Evolutionary conservation across 2,113 vertebrate genomes (phyloP).

Genomic region (Sminthopsis crassicaudata): DNA sequence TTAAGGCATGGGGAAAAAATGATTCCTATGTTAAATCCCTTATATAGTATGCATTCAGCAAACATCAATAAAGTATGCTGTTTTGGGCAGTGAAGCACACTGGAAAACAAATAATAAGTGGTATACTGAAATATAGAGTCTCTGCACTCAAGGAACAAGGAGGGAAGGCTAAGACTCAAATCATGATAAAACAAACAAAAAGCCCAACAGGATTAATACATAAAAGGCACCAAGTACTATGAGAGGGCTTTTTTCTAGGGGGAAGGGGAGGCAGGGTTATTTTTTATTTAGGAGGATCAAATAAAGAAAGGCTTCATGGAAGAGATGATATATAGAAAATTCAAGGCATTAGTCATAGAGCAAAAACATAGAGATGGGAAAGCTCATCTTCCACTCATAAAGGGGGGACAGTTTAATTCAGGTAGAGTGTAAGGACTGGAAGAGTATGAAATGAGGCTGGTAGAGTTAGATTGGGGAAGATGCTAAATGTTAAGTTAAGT

Average conservation of each 20-base stretch:
- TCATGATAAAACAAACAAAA: too few species aligned
- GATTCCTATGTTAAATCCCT: neutral
- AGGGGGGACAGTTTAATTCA: neutral
- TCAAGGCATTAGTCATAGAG: neutral
- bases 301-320: neutral
- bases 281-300: neutral
- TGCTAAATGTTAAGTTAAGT: neutral
- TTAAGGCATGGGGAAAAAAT: neutral
- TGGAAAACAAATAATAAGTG: neutral
- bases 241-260: neutral
- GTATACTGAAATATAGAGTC: neutral
- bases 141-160: neutral
- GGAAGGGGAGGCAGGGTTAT: neutral
- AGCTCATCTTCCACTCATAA: neutral
- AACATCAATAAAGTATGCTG: neutral
- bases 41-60: neutral
- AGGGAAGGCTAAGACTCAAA: neutral
- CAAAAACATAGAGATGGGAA: neutral
- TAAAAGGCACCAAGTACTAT: neutral
- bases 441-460: neutral
- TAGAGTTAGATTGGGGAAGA: neutral
- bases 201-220: neutral
- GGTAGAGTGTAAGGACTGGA: neutral
- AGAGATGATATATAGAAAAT: neutral
- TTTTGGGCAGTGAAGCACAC: neutral